Conservation (phyloP, 2,113 vertebrate genomes). For the Acanthisitta chloris region DNA sequence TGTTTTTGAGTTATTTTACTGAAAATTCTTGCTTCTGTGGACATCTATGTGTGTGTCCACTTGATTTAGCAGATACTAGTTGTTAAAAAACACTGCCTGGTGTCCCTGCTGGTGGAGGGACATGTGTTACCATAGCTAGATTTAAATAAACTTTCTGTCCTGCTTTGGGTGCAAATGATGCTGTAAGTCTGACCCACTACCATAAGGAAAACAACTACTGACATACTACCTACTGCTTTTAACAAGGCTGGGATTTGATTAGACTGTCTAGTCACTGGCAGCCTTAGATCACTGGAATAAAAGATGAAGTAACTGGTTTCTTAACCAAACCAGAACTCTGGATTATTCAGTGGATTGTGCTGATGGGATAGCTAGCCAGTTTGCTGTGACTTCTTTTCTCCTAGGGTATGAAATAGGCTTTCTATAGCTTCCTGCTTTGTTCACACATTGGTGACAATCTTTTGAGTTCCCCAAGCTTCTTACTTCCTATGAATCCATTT, state of each 20-base stretch:
- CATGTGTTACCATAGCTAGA: background rate
- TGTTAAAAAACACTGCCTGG: background rate
- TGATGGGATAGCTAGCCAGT: background rate
- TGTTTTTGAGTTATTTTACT: background rate
- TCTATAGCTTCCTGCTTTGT: background rate
- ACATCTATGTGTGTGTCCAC: background rate
- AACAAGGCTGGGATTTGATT: conserved; percentile 17
- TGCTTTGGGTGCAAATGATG: background rate
- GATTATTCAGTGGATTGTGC: background rate
- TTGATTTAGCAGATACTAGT: background rate
- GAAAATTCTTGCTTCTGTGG: background rate
- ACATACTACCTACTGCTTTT: conserved; percentile 5
- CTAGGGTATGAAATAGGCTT: background rate
- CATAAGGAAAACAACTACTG: background rate
- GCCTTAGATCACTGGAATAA: background rate
- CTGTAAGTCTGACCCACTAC: background rate
- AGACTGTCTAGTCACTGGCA: background rate
- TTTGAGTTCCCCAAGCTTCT: background rate
- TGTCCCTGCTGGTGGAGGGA: background rate
- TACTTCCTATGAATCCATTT: background rate
- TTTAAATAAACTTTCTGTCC: background rate
- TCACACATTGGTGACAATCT: background rate
- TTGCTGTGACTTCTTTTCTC: background rate
- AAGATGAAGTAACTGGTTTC: conserved; percentile 37
- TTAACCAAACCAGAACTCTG: conserved; percentile 21